Evolutionary conservation across 1,140 invertebrate genomes (phyloP), one percentile per base, ranked within the genome.

Genomic region (Batillaria attramentaria): DNA sequence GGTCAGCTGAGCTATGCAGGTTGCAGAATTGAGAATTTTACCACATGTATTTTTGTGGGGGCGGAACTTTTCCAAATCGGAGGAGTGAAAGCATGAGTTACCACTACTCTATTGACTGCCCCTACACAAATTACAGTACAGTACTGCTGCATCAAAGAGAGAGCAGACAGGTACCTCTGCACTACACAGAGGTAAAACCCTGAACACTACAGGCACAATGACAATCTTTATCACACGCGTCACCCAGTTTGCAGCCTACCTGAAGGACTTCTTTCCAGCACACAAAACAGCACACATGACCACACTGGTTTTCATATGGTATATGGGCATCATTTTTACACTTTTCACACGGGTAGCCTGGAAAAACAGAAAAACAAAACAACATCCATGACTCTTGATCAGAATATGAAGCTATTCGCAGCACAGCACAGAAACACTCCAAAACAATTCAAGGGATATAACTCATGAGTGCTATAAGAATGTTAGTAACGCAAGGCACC

Each of bases 201-300:
- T 0, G 28, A 69, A 41, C 24, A 28, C 18, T 8, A n/a, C 31
- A n/a, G 13, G 18, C 6, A n/a, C 28, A n/a, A 13, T 62, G 28
- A 13, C 18, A 8, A 16, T n/a, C 8, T 18, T 16, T 13, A n/a
- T n/a, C 8, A 62, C 5, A 62, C 10, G 6, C 6, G 8, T n/a
- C 28, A 28, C 6, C 31, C 8, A 62, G 31, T n/a, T n/a, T 10
- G 24, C 33, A 20, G 73, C 79, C 78, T 83, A 87, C 86, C 79
- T 86, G 77, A 74, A 89, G 84, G 31, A 84, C 80, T 46, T 79
- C 57, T 73, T 81, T 85, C 88, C 88, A 89, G 68, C 88, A 89
- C 31, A 78, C 50, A 70, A 88, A 85, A 79, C 88, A 89, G 70
- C 85, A 85, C 1, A 87, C 72, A 79, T 88, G 87, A 68, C 83